Conservation (phyloP, 2,113 vertebrate species). For the Istiophorus platypterus region DNA sequence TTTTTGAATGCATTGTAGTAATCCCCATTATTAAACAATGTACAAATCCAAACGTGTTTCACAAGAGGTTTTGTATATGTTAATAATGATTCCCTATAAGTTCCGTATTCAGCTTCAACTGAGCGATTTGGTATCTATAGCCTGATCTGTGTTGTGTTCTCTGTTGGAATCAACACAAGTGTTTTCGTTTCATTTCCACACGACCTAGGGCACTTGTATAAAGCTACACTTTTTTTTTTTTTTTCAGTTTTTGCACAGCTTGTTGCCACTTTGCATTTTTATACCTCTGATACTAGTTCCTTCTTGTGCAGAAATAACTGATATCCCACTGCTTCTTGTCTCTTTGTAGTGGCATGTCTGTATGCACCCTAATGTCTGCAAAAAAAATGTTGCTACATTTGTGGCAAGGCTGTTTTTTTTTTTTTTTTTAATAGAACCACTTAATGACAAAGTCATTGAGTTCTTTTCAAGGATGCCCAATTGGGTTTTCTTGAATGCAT, state of each 20-base stretch:
- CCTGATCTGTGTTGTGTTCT: background rate
- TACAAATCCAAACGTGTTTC: background rate
- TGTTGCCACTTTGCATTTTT: slow-evolving; percentile 22
- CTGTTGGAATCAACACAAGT: slow-evolving; percentile 14
- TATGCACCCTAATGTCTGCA: background rate
- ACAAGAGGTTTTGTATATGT: background rate
- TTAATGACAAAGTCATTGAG: background rate
- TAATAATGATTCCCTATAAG: background rate
- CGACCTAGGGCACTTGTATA: background rate
- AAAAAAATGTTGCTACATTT: background rate
- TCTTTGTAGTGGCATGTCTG: slow-evolving; percentile 7
- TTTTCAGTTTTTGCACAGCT: slow-evolving; percentile 8
- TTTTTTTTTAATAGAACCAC: background rate
- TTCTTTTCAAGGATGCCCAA: background rate
- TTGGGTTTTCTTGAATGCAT: background rate
- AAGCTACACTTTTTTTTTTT: background rate
- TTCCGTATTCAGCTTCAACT: background rate
- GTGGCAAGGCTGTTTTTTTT: background rate
- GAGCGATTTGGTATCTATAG: background rate
- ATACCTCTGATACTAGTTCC: slow-evolving; percentile 5
- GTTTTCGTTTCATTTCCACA: background rate
- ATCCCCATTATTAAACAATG: background rate
- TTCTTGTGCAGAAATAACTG: slow-evolving; percentile 20
- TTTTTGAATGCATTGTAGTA: too few relatives aligned
- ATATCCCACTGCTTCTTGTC: slow-evolving; percentile 11